phyloP scores from a whole-genome alignment of 2,888 invertebrate genomes.

The Eupeodes luniger region DNA sequence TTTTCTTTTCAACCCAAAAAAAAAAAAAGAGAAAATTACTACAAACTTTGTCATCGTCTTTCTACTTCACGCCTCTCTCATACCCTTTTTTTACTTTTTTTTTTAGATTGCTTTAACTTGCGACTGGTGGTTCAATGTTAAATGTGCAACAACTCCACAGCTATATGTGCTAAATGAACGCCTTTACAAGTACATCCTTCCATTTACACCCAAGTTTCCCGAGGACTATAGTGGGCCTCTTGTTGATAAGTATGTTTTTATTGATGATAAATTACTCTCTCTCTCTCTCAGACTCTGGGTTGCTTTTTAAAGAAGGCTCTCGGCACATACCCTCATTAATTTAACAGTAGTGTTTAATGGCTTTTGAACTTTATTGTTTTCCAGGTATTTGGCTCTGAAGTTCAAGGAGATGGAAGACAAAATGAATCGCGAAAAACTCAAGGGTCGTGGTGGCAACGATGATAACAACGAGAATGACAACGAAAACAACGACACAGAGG shows the following conservation, averaged over 20 bases:
- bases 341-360: slow-evolving; percentile 31
- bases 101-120: slow-evolving; percentile 90
- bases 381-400: slow-evolving; percentile 91
- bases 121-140: slow-evolving; percentile 97
- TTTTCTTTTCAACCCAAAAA: slow-evolving; percentile 31
- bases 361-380: slow-evolving; percentile 65
- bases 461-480: no score
- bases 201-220: slow-evolving; percentile 94
- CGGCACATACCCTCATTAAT: not conserved
- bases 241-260: slow-evolving; percentile 89
- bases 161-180: slow-evolving; percentile 94
- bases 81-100: no score
- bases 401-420: slow-evolving; percentile 95
- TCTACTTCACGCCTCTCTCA: slow-evolving; percentile 28
- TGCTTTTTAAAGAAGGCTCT: not conserved
- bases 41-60: slow-evolving; percentile 61
- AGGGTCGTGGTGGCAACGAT: slow-evolving; percentile 81
- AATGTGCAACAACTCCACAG: slow-evolving; percentile 92
- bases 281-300: not conserved
- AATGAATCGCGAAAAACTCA: slow-evolving; percentile 89
- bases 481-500: slow-evolving; percentile 79
- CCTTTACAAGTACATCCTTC: slow-evolving; percentile 94
- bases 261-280: slow-evolving; percentile 38
- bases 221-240: slow-evolving; percentile 95
- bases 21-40: slow-evolving; percentile 34